Evolutionary conservation across 2,888 invertebrate genomes (phyloP), one percentile per base, ranked within the genome.

Genomic region (Athetis lepigone): DNA sequence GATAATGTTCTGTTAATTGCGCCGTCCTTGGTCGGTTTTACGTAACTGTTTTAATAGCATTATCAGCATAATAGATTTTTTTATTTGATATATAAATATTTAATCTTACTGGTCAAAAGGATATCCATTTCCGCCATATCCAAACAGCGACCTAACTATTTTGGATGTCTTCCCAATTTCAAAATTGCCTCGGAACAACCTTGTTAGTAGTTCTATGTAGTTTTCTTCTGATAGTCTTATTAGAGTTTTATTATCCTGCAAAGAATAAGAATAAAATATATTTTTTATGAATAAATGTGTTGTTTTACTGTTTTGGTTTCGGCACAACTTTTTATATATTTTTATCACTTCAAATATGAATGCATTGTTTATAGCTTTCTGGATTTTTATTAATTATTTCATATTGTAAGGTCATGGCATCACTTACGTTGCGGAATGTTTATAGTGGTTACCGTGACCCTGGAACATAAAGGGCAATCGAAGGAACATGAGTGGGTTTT

Each of bases 131-230:
- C 85, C 85, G 7, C 92, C 92, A 54, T 90, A 91, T 11, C 93
- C 94, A 64, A 89, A 90, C 27, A 92, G 65, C 1, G 89, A 87
- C 77, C 93, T 85, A 13, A 92, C 79, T 18, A 88, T 83, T 83
- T 93, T 92, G 7, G 92, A 90, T 19, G 88, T 82, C 67, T 83
- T 88, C 1, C 86, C 70, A 16, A 88, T 85, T 70, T 93, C 94
- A 45, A 91, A 85, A 72, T 94, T 94, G 8, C 88, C 92, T 36
- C 93, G 82, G 19, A 95, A 88, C 43, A 94, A 74, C 81, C 90
- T 92, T 2, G 92, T 86, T 60, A 95, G 58, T 49, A 92, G 73
- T 61, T 90, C 87, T 18, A 91, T 82, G 57, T 92, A 90, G 69
- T 90, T 92, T 1, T 93, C 90, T 74, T 90, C 90, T 4, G 90